Base-by-base conservation (phyloP, 2,113 vertebrate species). In the Melanocharis versteri region DNA sequence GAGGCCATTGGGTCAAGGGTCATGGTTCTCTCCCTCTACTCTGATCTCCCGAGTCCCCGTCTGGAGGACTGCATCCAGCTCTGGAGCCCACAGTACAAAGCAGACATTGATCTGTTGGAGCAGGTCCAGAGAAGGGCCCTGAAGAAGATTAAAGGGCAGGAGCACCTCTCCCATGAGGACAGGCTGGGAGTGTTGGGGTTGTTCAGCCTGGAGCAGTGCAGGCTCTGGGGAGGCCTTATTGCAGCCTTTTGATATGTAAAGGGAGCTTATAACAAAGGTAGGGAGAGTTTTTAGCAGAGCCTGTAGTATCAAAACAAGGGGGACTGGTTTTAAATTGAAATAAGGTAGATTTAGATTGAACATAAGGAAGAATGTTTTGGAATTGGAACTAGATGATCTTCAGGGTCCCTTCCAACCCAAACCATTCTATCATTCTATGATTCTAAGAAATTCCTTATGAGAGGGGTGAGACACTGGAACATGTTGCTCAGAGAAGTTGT, bases 21-120 rank as follows among this genome's bases (percentile, higher is more conserved):
- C 0, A 0, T 24, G 73, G 68, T 62, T 81, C 30, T 68, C 1
- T 23, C 27, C 26, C 26, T 60, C 22, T 56, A 6, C 31, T 58
- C 39, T 2, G 1, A 7, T 47, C 37, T 68, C 6, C 20, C 0
- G 1, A 57, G 48, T 57, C 15, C 2, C 17, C 19, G n/a, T 10
- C 30, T 75, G 79, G 6, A 76, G 27, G 28, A 37, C 13, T 45
- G 48, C 33, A 6, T 35, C 39, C 53, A 73, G 15, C 11, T 66
- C 37, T 45, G 65, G 18, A 28, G 26, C 8, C 35, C 37, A 6
- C 53, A 77, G 24, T 2, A 50, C 30, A 57, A 23, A 20, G 45
- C 20, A 64, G 40, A 65, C 24, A 14, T 2, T n/a, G 30, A 56
- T 10, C 42, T 60, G 28, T 15, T 70, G 22, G 19, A 71, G 9